Conservation (phyloP, 2,797 vertebrate genomes). For the Schizopygopsis pylzovi region DNA sequence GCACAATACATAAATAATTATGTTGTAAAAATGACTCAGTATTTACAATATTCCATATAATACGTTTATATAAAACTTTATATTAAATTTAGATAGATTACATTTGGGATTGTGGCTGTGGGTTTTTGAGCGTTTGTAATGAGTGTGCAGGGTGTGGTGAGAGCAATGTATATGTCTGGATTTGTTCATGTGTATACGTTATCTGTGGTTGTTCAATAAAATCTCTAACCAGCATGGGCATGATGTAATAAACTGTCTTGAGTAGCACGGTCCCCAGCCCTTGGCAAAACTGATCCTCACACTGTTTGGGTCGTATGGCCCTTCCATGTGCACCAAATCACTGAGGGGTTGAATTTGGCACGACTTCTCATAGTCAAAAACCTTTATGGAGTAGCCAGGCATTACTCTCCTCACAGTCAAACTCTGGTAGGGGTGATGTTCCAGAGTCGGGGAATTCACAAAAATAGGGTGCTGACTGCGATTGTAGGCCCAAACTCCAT, state of each 20-base stretch:
- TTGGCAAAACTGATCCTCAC: slow-evolving; percentile 97
- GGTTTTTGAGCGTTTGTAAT: slow-evolving; percentile 35
- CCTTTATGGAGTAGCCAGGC: slow-evolving; percentile 94
- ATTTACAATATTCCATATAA: slow-evolving; percentile 99
- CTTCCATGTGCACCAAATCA: slow-evolving; percentile 84
- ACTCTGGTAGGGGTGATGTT: slow-evolving; percentile 84
- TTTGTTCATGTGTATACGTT: slow-evolving; percentile 67
- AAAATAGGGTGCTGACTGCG: slow-evolving; percentile 96
- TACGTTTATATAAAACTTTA: slow-evolving; percentile 92
- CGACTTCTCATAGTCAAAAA: slow-evolving; percentile 93
- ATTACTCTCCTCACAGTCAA: slow-evolving; percentile 92
- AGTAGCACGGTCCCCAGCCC: slow-evolving; percentile 97
- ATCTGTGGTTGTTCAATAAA: slow-evolving; percentile 90
- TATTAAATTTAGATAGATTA: slow-evolving; percentile 99
- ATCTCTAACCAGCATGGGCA: slow-evolving; percentile 98
- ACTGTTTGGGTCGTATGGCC: slow-evolving; percentile 96
- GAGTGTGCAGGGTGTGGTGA: slow-evolving; percentile 25
- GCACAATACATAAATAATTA: slow-evolving; percentile 99
- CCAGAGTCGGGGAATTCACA: slow-evolving; percentile 96
- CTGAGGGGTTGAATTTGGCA: slow-evolving; percentile 83
- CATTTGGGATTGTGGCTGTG: slow-evolving; percentile 82
- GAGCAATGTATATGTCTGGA: slow-evolving; percentile 23
- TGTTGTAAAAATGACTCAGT: slow-evolving; percentile 99
- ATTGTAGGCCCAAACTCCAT: slow-evolving; percentile 98
- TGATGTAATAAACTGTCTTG: slow-evolving; percentile 96